phyloP scores from a whole-genome alignment of 2,113 vertebrate genomes.

The Xerus inauris region DNA sequence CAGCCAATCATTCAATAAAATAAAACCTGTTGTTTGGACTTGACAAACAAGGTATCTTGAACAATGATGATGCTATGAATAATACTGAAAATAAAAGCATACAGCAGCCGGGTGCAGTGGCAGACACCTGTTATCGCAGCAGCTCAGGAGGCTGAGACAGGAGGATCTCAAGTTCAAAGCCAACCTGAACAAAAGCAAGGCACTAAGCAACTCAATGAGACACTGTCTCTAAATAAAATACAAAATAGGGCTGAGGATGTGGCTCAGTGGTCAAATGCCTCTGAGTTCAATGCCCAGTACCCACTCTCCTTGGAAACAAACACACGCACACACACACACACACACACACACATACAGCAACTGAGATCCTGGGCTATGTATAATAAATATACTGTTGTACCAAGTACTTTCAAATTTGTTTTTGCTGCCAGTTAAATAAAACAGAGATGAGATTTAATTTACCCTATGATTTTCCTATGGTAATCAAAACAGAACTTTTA shows the following conservation, averaged over 20 bases:
- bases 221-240: too few relatives aligned
- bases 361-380: not conserved
- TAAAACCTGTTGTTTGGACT: not conserved
- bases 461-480: slow-evolving; percentile 60
- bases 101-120: not conserved
- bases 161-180: too few relatives aligned
- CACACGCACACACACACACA: too few relatives aligned
- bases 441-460: slow-evolving; percentile 59
- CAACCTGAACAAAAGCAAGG: too few relatives aligned
- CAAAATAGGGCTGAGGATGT: too few relatives aligned
- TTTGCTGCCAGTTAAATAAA: slow-evolving; percentile 62
- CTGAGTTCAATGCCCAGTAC: too few relatives aligned
- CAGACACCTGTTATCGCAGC: too few relatives aligned
- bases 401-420: slow-evolving; percentile 26
- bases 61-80: not conserved
- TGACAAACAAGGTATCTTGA: not conserved
- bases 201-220: too few relatives aligned
- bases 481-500: slow-evolving; percentile 55
- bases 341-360: too few relatives aligned
- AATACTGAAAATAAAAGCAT: not conserved
- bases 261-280: too few relatives aligned
- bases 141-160: too few relatives aligned
- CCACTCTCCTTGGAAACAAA: too few relatives aligned
- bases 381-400: not conserved
- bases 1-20: slow-evolving; percentile 17